Conservation (phyloP, 2,113 vertebrate species). For the Nyctereutes procyonoides region DNA sequence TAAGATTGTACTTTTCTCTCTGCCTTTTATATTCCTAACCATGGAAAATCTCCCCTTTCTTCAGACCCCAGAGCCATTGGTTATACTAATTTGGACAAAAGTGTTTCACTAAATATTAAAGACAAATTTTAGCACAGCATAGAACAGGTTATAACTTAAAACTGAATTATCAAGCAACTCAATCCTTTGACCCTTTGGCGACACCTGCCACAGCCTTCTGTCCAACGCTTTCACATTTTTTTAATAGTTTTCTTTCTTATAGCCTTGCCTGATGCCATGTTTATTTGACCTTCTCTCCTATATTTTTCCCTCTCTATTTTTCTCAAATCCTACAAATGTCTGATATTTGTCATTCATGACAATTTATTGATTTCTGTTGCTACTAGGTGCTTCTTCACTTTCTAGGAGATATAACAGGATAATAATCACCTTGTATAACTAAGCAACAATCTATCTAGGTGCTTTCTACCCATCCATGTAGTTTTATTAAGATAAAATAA, state of each 20-base stretch:
- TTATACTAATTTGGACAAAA: background rate
- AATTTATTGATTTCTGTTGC: background rate
- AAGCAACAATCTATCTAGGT: background rate
- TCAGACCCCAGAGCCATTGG: background rate
- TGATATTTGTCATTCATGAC: background rate
- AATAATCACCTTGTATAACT: background rate
- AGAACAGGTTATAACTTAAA: background rate
- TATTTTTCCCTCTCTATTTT: background rate
- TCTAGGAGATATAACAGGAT: background rate
- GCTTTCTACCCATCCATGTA: background rate
- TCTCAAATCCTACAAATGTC: background rate
- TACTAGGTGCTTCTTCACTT: background rate
- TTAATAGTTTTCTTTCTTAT: background rate
- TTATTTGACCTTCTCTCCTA: background rate
- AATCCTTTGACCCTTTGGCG: background rate
- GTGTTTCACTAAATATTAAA: background rate
- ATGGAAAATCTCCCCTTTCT: background rate
- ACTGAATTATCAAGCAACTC: background rate
- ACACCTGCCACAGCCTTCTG: background rate
- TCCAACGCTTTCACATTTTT: background rate
- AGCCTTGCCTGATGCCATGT: background rate
- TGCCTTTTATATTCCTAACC: background rate
- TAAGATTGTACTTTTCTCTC: background rate
- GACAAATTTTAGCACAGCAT: background rate
- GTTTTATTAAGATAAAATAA: background rate